phyloP scores from a whole-genome alignment of 23 tunicate genomes.

The Botrylloides violaceus region DNA sequence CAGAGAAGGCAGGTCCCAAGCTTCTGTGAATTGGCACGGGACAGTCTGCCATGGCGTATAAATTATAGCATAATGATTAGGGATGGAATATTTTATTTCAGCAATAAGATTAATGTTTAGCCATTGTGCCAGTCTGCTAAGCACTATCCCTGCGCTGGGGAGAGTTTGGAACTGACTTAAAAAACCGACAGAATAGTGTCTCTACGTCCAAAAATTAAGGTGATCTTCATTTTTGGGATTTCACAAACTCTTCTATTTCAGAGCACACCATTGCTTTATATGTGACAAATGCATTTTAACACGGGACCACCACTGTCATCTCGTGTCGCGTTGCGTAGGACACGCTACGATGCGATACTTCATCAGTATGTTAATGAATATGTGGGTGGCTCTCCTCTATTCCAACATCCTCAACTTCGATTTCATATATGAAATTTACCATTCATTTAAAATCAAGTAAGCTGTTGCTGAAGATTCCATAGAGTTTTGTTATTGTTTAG shows the following conservation, averaged over 20 bases:
- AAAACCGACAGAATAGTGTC: too few species aligned
- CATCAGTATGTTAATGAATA: constrained; percentile 39
- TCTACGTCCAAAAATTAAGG: too few species aligned
- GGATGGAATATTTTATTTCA: too few species aligned
- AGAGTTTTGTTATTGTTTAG: too few species aligned
- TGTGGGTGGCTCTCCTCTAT: constrained; percentile 87
- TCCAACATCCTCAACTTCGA: constrained; percentile 65
- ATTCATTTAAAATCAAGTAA: constrained; percentile 27
- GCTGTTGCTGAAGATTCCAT: too few species aligned
- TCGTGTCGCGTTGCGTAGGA: constrained; percentile 89
- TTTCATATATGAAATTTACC: constrained; percentile 45
- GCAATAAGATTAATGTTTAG: too few species aligned
- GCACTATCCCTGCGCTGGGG: too few species aligned
- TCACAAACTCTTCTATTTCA: constrained; percentile 12
- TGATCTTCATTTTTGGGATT: not conserved
- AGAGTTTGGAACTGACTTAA: too few species aligned
- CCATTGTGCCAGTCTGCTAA: too few species aligned
- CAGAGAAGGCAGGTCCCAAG: too few species aligned
- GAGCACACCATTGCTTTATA: constrained; percentile 66
- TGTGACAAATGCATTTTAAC: constrained; percentile 67
- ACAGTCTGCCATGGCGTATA: not conserved
- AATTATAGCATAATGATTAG: not conserved
- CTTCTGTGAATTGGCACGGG: too few species aligned
- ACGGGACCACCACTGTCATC: constrained; percentile 89
- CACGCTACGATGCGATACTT: constrained; percentile 84